Evolutionary conservation across 2,888 invertebrate genomes (phyloP).

Genomic region (Dolomedes plantarius): DNA sequence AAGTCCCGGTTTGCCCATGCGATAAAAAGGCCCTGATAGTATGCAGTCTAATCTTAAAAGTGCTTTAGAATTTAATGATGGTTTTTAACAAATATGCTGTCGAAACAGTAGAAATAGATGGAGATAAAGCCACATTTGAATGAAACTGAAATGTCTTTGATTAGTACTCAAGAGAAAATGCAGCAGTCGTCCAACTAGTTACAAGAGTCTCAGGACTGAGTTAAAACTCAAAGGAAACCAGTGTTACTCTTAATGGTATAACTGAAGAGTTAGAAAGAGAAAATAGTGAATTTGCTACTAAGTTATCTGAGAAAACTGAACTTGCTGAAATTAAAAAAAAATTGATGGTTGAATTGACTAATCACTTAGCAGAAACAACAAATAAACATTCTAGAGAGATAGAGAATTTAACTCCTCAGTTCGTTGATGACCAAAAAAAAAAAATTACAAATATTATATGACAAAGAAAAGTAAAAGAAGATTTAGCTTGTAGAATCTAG

Average conservation of each 20-base stretch:
- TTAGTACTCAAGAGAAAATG: conserved; percentile 50
- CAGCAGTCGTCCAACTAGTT: conserved; percentile 41
- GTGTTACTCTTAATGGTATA: conserved; percentile 5
- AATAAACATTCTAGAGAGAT: conserved; percentile 76
- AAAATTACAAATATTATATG: conserved; percentile 74
- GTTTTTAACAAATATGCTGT: neutral
- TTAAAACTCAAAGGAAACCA: conserved; percentile 48
- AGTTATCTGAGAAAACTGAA: conserved; percentile 38
- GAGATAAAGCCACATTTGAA: conserved; percentile 66
- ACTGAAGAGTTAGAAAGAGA: conserved; percentile 30
- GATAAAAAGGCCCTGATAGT: too few species aligned
- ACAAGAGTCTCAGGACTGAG: conserved; percentile 51
- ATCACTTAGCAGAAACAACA: conserved; percentile 77
- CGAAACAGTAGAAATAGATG: conserved; percentile 58
- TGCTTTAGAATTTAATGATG: conserved; percentile 52
- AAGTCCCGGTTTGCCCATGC: too few species aligned
- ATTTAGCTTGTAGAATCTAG: conserved; percentile 45
- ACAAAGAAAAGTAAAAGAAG: conserved; percentile 75
- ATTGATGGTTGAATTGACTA: conserved; percentile 78
- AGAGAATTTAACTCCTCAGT: conserved; percentile 74
- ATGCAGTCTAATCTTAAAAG: conserved; percentile 74
- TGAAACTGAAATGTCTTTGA: conserved; percentile 54
- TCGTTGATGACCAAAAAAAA: conserved; percentile 75
- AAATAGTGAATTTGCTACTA: conserved; percentile 13
- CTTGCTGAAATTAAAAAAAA: conserved; percentile 78